Evolutionary conservation across 2,797 vertebrate genomes (phyloP).

Genomic region (Enteromius trimaculatus): DNA sequence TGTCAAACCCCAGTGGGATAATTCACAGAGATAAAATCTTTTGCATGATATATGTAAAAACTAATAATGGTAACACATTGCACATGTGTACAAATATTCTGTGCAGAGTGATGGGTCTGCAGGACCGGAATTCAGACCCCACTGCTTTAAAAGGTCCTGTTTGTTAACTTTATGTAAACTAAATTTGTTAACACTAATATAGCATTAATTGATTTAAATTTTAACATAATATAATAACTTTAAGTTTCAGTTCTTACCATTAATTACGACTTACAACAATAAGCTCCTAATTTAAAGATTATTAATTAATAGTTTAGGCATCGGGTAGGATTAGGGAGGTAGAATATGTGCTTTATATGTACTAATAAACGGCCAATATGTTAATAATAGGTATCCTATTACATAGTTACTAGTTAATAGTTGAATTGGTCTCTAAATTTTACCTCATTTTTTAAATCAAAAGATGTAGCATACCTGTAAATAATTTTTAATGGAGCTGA

Average conservation of each 20-base stretch:
- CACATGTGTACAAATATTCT: neutral
- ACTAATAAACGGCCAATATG: neutral
- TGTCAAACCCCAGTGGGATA: neutral
- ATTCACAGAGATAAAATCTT: neutral
- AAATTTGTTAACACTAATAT: neutral
- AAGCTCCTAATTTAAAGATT: neutral
- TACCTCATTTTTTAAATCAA: neutral
- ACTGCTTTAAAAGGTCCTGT: neutral
- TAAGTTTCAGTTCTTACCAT: neutral
- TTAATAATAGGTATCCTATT: neutral
- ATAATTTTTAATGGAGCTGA: neutral
- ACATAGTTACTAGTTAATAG: neutral
- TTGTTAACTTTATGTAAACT: neutral
- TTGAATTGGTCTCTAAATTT: neutral
- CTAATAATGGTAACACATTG: neutral
- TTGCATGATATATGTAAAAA: neutral
- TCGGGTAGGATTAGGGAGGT: neutral
- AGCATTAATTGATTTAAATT: neutral
- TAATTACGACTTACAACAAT: neutral
- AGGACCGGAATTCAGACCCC: neutral
- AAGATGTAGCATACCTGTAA: neutral
- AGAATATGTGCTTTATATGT: neutral
- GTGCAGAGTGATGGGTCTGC: neutral
- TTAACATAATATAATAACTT: neutral
- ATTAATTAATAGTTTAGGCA: neutral